phyloP scores from a whole-genome alignment of 2,888 invertebrate species.

The Sussaba pulchella region DNA sequence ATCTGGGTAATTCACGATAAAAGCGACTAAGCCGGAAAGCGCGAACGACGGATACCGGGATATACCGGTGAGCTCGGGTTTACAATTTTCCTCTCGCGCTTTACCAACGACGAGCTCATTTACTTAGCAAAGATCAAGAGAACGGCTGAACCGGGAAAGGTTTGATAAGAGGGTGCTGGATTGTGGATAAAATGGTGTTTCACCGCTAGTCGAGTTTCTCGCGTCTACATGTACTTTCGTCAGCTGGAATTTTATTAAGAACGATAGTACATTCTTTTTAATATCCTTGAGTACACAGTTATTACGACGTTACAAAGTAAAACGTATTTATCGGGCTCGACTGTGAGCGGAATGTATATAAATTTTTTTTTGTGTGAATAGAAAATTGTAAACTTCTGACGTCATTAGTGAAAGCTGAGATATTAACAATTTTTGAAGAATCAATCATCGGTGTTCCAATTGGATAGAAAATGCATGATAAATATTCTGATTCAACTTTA shows the following conservation, averaged over 20 bases:
- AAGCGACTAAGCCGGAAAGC: constrained; percentile 31
- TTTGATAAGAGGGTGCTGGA: constrained; percentile 13
- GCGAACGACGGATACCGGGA: constrained; percentile 18
- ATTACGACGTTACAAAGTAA: not conserved
- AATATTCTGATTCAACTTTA: too few relatives aligned
- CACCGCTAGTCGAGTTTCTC: constrained; percentile 7
- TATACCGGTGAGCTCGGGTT: constrained; percentile 14
- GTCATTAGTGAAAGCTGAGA: too few relatives aligned
- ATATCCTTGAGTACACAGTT: not conserved
- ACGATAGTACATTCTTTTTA: not conserved
- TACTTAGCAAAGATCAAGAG: constrained; percentile 50
- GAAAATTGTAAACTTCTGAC: not conserved
- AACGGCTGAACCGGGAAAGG: constrained; percentile 9
- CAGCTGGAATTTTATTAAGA: not conserved
- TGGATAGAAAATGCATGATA: too few relatives aligned
- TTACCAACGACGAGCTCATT: constrained; percentile 44
- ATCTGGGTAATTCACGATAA: constrained; percentile 49
- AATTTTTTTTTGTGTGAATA: not conserved
- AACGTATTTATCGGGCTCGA: not conserved
- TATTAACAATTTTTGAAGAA: too few relatives aligned
- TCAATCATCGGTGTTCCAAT: too few relatives aligned
- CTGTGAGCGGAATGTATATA: not conserved
- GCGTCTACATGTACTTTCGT: constrained; percentile 2
- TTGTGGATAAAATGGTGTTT: constrained; percentile 37
- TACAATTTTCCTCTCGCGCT: constrained; percentile 31